Percentiles rank a stretch among this genome's conserved stretches.
Conservation (phyloP, 2,888 invertebrate genomes). For the Netelia fuscicornis region DNA sequence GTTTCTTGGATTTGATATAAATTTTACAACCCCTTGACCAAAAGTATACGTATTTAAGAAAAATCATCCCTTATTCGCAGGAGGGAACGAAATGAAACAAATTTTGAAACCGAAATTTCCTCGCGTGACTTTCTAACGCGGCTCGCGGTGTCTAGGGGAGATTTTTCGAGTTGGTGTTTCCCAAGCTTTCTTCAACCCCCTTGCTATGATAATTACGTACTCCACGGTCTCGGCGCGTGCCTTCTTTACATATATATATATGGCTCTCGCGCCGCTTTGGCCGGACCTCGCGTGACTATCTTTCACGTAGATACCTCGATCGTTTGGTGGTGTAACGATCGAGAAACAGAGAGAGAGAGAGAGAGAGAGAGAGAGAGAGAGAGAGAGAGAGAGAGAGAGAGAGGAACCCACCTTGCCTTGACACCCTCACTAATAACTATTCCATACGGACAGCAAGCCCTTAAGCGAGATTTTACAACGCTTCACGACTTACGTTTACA, state of each 20-base stretch:
- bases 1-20: too few relatives aligned
- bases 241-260: constrained; percentile 75
- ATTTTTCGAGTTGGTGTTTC: neutral
- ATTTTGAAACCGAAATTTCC: constrained; percentile 67
- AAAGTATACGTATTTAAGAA: too few relatives aligned
- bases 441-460: constrained; percentile 58
- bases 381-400: constrained; percentile 10
- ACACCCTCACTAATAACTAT: constrained; percentile 70
- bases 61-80: neutral
- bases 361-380: constrained; percentile 13
- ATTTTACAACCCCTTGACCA: too few relatives aligned
- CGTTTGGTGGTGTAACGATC: constrained; percentile 75
- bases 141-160: constrained; percentile 73
- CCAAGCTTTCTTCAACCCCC: constrained; percentile 36
- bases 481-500: constrained; percentile 22
- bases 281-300: constrained; percentile 78
- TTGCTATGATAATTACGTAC: constrained; percentile 81
- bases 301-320: constrained; percentile 73
- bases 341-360: constrained; percentile 11
- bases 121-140: constrained; percentile 78
- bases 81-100: neutral
- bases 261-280: constrained; percentile 40
- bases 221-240: constrained; percentile 80
- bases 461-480: constrained; percentile 55
- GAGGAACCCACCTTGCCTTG: constrained; percentile 66